phyloP scores from a whole-genome alignment of 1,140 invertebrate genomes.

The Drosophila takahashii region DNA sequence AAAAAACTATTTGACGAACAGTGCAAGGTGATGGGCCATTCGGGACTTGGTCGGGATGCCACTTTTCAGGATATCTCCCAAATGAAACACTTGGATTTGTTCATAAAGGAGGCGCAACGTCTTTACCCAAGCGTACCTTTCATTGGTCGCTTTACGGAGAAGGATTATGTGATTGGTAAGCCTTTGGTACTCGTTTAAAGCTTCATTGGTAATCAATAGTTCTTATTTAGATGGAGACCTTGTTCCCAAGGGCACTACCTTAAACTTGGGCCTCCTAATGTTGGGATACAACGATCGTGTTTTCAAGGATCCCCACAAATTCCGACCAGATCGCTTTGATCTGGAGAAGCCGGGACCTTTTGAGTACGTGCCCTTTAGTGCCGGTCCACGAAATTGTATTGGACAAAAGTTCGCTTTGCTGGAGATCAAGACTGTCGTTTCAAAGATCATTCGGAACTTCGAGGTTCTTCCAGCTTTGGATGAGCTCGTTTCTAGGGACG shows the following conservation, averaged over 20 bases:
- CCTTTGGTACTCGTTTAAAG: too few relatives aligned
- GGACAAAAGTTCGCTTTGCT: constrained; percentile 85
- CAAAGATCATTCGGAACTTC: constrained; percentile 84
- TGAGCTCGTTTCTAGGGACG: constrained; percentile 64
- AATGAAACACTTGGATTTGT: constrained; percentile 89
- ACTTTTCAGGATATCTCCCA: constrained; percentile 87
- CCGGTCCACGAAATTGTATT: constrained; percentile 80
- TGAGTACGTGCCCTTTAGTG: constrained; percentile 87
- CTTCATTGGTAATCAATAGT: accelerated
- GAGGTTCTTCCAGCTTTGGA: constrained; percentile 72
- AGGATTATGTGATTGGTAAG: constrained; percentile 71
- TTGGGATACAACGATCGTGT: constrained; percentile 76
- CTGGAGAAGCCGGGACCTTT: constrained; percentile 84
- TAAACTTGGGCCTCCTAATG: constrained; percentile 55
- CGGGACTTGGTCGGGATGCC: constrained; percentile 83
- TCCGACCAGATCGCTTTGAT: constrained; percentile 91
- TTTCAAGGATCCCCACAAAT: constrained; percentile 90
- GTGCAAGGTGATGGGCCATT: constrained; percentile 83
- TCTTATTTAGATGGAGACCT: constrained; percentile 55
- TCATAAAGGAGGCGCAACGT: constrained; percentile 88
- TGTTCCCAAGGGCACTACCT: constrained; percentile 57
- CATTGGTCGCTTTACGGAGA: constrained; percentile 85
- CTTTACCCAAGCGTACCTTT: constrained; percentile 89
- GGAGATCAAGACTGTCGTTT: constrained; percentile 85
- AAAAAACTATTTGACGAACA: constrained; percentile 86